Base-by-base conservation (phyloP, 2,113 vertebrate genomes). In the Indicator indicator region DNA sequence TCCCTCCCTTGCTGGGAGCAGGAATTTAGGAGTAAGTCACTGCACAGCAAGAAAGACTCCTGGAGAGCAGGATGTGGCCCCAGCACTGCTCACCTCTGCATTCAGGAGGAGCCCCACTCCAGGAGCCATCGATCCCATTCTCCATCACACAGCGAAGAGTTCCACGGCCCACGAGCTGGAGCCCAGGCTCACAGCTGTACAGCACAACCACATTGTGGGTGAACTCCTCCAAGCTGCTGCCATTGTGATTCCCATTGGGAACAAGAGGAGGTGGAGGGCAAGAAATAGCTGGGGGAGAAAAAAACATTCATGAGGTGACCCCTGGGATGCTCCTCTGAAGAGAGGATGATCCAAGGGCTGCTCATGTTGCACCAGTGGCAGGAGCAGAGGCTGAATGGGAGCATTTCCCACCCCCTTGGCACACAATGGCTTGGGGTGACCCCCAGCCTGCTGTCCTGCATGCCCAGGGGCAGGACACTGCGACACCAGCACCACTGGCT, bases 241-340 rank as follows among this genome's bases (percentile, higher is more conserved):
- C 67, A 0, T 5, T 82, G 84, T 96, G 96, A 42, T 10, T 93
- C 71, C 97, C 98, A 1, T 80, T 3, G 2, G 21, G 63, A n/a
- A 97, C 93, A 46, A 48, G 7, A 3, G 97, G 97, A 70, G 98
- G 98, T 0, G 84, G 15, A 2, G 79, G 20, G 2, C 98, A 98
- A 18, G 60, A 52, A 12, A 71, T 7, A 26, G 63, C 97, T 98
- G 84, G 1, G 78, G 36, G 71, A 21, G 26, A 36, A 13, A 13
- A 32, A 38, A 27, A 1, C 36, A 9, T 1, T 90, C 28, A 36
- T 78, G 33, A 54, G 44, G 48, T 24, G 63, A 17, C 1, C 21
- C 13, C 30, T 5, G 60, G 28, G 70, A 30, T 30, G 91, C 11
- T 78, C 20, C 8, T 16, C 33, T 27, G 30, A 28, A 42, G 48